A percentile compares a stretch with the other conserved stretches of the same genome.
phyloP scores from a whole-genome alignment of 2,113 vertebrate species.

The Ranitomeya variabilis region DNA sequence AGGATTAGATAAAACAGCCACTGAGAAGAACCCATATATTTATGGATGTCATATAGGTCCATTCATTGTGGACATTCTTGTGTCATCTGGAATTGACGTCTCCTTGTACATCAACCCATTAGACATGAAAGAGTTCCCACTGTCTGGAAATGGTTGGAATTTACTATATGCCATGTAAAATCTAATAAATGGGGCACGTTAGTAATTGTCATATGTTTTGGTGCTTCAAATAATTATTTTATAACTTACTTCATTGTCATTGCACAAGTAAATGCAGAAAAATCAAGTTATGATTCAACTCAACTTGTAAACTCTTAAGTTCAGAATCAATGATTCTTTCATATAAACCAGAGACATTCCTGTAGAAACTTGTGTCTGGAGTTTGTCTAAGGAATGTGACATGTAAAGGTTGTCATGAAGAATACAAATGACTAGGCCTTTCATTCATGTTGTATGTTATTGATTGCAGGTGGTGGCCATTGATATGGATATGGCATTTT shows the following conservation, averaged over 20 bases:
- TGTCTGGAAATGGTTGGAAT: background rate
- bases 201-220: background rate
- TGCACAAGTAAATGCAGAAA: background rate
- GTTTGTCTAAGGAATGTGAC: background rate
- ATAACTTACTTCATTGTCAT: background rate
- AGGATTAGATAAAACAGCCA: background rate
- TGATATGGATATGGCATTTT: constrained; percentile 98
- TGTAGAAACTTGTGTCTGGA: constrained; percentile 13
- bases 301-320: background rate
- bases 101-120: too few relatives aligned
- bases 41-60: background rate
- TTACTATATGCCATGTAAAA: background rate
- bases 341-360: background rate
- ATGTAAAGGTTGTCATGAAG: background rate
- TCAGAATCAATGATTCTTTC: background rate
- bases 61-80: background rate
- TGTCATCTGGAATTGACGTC: background rate
- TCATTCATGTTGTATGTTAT: constrained; percentile 48
- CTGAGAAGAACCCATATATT: background rate
- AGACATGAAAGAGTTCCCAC: background rate
- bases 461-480: constrained; percentile 90
- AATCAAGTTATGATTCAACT: background rate
- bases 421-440: constrained; percentile 1
- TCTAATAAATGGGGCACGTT: background rate
- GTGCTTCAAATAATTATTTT: background rate